Conservation (phyloP, 2,797 vertebrate species). For the Microtus obscurus region DNA sequence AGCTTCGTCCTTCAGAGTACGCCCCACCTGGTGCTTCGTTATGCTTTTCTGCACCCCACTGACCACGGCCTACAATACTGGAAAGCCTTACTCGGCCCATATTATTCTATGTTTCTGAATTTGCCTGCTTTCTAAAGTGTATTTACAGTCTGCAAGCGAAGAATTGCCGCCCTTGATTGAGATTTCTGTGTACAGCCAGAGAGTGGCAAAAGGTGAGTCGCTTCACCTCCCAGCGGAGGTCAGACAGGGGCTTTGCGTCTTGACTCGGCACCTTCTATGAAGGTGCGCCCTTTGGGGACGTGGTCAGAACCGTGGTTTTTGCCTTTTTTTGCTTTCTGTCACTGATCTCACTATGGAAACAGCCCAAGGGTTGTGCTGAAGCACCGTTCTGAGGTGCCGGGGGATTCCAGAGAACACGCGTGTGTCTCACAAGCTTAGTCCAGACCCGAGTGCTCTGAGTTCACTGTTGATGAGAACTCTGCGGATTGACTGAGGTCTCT, state of each 20-base stretch:
- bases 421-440: not conserved
- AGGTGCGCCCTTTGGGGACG: not conserved
- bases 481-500: not conserved
- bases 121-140: not conserved
- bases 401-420: not conserved
- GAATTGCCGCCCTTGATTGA: not conserved
- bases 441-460: not conserved
- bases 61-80: not conserved
- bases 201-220: not conserved
- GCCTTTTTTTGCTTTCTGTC: not conserved
- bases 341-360: not conserved
- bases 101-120: not conserved
- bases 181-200: not conserved
- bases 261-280: not conserved
- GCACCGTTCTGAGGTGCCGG: not conserved
- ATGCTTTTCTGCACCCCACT: not conserved
- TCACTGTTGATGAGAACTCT: not conserved
- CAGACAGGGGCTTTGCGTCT: not conserved
- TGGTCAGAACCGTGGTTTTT: not conserved
- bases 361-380: not conserved
- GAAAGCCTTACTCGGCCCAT: not conserved
- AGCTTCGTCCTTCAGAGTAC: not conserved
- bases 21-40: not conserved
- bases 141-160: not conserved
- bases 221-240: not conserved